Evolutionary conservation across 1,140 invertebrate species (phyloP), one percentile per base, ranked within the genome.

Genomic region (Caenorhabditis latens): DNA sequence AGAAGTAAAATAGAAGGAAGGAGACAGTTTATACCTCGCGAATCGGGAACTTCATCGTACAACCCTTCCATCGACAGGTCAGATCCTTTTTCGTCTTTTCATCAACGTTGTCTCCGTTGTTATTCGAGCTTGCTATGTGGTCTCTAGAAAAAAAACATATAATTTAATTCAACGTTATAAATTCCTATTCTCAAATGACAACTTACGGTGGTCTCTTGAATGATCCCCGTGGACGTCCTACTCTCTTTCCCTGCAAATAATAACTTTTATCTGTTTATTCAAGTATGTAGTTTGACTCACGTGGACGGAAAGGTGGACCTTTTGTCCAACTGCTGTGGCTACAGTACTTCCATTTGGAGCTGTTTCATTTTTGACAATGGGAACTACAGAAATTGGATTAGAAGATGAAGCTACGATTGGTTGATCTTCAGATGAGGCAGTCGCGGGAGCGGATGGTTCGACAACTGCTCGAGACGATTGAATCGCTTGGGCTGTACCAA

Each of bases 51-150:
- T 19, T 53, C 24, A 42, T 13, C 9, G 19, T 63, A 32, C 86
- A 87, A 9, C 42, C 16, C 14, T n/a, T 65, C 86, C 86, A 87
- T 24, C 61, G n/a, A 82, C 86, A 87, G 7, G n/a, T 32, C 32
- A 63, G 24, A 55, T 83, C 82, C 19, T n/a, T 82, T 21, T 5
- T n/a, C 11, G 86, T 46, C 50, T 83, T 42, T 42, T n/a, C 82
- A 75, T 87, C 79, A 24, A 43, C 24, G 14, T 50, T 43, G 14
- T 84, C 82, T 50, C 57, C 79, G 46, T 8, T 42, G 3, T 48
- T 65, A 46, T 57, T 24, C 11, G 43, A 9, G 16, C 4, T 40
- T 11, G 55, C 40, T n/a, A 21, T 21, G 9, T 53, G 50, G 46
- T 85, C n/a, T 24, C 63, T 71, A 43, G 16, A 48, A 85, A 53